These are phyloP conservation scores for Heteropelma amictum DNA, from an alignment of 2,888 invertebrate genomes.

Conservation along the genomic window DNA sequence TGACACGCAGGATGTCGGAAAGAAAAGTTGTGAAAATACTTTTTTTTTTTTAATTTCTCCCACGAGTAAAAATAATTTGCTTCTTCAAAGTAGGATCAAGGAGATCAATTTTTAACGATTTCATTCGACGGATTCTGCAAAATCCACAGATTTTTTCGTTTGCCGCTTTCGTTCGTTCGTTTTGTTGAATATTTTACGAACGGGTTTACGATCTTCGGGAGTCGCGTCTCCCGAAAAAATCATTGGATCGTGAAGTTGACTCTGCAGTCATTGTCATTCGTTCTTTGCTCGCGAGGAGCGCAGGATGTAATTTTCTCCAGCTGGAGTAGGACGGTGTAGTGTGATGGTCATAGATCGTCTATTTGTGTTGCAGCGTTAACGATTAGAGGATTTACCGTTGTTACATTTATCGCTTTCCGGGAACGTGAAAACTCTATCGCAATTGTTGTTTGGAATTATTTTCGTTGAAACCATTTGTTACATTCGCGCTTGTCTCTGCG, in stretches of 20 bases:
- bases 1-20: no score
- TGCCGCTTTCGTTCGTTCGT: no score
- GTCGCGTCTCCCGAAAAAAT: neutral
- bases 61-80: no score
- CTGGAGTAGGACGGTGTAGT: neutral
- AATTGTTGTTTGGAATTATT: neutral
- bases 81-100: no score
- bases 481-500: neutral
- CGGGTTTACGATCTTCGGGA: slow-evolving; percentile 19
- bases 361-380: slow-evolving; percentile 28
- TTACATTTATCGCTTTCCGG: slow-evolving; percentile 46
- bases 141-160: no score
- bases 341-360: neutral
- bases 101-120: no score
- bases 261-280: slow-evolving; percentile 14
- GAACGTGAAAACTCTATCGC: slow-evolving; percentile 25
- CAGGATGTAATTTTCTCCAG: slow-evolving; percentile 5
- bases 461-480: neutral
- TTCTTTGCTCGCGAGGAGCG: slow-evolving; percentile 13
- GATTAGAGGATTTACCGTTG: slow-evolving; percentile 34
- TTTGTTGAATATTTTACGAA: slow-evolving; percentile 2
- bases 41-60: no score
- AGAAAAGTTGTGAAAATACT: no score
- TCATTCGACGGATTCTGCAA: no score
- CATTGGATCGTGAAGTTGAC: neutral